phyloP scores from a whole-genome alignment of 1,140 invertebrate species.

The Bombus superbus region DNA sequence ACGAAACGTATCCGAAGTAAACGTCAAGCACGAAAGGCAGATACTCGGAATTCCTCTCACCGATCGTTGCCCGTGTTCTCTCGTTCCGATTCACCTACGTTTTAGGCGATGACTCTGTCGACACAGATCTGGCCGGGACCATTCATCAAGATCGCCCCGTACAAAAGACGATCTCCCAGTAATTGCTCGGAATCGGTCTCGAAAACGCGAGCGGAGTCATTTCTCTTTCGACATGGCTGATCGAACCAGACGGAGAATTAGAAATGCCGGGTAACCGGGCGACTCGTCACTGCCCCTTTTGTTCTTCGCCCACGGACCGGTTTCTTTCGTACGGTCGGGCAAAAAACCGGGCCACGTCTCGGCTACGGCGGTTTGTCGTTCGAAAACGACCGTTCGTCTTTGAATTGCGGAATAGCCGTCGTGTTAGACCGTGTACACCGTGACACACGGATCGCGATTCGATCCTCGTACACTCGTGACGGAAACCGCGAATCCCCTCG shows the following conservation, averaged over 20 bases:
- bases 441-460: background rate
- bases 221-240: conserved; percentile 56
- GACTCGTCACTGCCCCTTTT: conserved; percentile 42
- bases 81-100: background rate
- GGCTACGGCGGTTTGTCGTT: conserved; percentile 25
- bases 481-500: background rate
- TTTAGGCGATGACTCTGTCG: conserved; percentile 14
- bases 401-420: background rate
- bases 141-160: conserved; percentile 44
- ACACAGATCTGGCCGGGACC: conserved; percentile 8
- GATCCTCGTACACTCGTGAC: background rate
- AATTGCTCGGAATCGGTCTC: conserved; percentile 47
- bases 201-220: conserved; percentile 45
- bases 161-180: conserved; percentile 35
- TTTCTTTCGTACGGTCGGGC: conserved; percentile 3
- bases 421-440: background rate
- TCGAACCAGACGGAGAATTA: conserved; percentile 49
- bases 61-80: background rate
- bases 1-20: background rate
- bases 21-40: background rate
- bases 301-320: conserved; percentile 44
- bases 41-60: background rate
- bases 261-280: conserved; percentile 42
- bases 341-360: conserved; percentile 21
- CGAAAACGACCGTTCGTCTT: background rate